Percentiles rank a stretch among this genome's conserved stretches.
phyloP scores from a whole-genome alignment of 2,113 vertebrate species.

The Empidonax alnorum region DNA sequence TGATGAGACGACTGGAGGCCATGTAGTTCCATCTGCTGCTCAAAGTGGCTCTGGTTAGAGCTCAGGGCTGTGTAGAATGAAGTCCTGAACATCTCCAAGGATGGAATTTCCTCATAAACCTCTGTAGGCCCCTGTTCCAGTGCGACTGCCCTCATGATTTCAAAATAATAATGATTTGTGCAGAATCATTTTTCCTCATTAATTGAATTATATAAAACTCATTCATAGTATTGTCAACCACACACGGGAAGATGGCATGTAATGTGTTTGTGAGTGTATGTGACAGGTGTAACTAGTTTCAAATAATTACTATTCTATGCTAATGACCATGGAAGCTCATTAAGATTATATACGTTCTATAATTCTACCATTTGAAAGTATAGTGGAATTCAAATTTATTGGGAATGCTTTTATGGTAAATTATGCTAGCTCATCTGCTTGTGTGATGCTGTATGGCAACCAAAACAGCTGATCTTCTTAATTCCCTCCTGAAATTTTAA shows the following conservation, averaged over 20 bases:
- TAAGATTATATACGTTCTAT: background rate
- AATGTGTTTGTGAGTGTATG: background rate
- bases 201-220: background rate
- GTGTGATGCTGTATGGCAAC: background rate
- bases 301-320: background rate
- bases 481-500: background rate
- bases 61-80: background rate
- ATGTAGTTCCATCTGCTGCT: background rate
- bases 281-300: background rate
- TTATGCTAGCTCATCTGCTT: background rate
- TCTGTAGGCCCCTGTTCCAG: background rate
- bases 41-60: background rate
- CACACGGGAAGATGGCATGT: background rate
- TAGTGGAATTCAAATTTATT: background rate
- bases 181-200: background rate
- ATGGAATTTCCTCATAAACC: background rate
- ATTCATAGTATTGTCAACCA: background rate
- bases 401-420: background rate
- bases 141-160: background rate
- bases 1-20: background rate
- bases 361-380: background rate
- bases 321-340: background rate
- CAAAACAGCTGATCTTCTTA: background rate
- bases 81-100: background rate
- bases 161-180: background rate